A percentile compares a stretch with the other conserved stretches of the same genome.
phyloP scores from a whole-genome alignment of 2,888 invertebrate species.

The Elegia similella region DNA sequence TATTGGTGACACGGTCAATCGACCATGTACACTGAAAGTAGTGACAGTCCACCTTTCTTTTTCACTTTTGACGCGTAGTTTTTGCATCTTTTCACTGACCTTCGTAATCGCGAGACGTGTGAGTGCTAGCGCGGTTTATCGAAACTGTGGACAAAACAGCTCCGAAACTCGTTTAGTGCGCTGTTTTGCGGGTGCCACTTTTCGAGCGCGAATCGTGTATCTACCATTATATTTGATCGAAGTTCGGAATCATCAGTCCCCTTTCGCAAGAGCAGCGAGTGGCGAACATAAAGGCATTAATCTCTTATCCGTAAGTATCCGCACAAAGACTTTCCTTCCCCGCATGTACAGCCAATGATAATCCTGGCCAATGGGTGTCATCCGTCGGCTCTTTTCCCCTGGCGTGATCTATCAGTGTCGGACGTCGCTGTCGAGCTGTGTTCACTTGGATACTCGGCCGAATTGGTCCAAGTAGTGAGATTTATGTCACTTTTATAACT shows the following conservation, averaged over 20 bases:
- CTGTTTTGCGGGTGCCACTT: too few species aligned
- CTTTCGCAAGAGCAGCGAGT: background rate
- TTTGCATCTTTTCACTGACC: too few species aligned
- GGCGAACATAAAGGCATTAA: conserved; percentile 7
- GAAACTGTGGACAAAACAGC: too few species aligned
- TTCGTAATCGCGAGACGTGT: too few species aligned
- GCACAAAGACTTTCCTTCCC: conserved; percentile 9
- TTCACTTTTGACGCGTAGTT: too few species aligned
- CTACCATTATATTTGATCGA: too few species aligned
- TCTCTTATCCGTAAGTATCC: conserved; percentile 8
- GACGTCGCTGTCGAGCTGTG: conserved; percentile 14
- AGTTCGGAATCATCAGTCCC: background rate
- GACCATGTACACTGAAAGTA: too few species aligned
- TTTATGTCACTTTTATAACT: conserved; percentile 8
- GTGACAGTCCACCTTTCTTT: too few species aligned
- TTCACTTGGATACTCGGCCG: conserved; percentile 19
- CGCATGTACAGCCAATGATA: conserved; percentile 22
- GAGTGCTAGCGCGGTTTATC: too few species aligned
- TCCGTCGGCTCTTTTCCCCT: conserved; percentile 24
- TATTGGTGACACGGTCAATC: too few species aligned
- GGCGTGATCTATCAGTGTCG: conserved; percentile 31
- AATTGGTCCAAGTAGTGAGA: background rate
- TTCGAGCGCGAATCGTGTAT: too few species aligned
- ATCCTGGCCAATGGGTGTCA: conserved; percentile 27
- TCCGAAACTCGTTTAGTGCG: too few species aligned